A percentile compares a stretch with the other conserved stretches of the same genome.
phyloP scores from a whole-genome alignment of 2,888 invertebrate species.

The Atherix ibis region DNA sequence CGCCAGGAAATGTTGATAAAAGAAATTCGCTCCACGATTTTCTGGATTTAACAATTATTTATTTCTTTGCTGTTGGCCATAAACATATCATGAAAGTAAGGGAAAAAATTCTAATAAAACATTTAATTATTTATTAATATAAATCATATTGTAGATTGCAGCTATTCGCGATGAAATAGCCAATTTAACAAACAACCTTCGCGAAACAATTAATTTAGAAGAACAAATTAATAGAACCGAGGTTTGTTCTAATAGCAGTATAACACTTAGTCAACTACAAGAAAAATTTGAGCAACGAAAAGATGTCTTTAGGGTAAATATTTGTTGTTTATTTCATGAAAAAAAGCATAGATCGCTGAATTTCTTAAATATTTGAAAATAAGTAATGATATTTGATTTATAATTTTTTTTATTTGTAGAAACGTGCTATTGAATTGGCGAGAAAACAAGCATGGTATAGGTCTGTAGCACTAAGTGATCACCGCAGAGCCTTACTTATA shows the following conservation, averaged over 20 bases:
- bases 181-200: slow-evolving; percentile 25
- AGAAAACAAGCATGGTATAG: slow-evolving; percentile 50
- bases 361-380: too few species aligned
- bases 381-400: neutral
- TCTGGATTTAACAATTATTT: slow-evolving; percentile 26
- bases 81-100: slow-evolving; percentile 29
- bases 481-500: slow-evolving; percentile 37
- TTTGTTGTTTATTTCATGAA: too few species aligned
- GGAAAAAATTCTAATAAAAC: slow-evolving; percentile 2
- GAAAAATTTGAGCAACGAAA: slow-evolving; percentile 26
- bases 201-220: slow-evolving; percentile 30
- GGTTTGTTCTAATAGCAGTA: too few species aligned
- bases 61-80: slow-evolving; percentile 30
- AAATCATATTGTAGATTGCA: slow-evolving; percentile 18
- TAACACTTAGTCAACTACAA: too few species aligned
- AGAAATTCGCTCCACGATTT: slow-evolving; percentile 25
- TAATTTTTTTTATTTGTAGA: slow-evolving; percentile 15
- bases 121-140: slow-evolving; percentile 1
- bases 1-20: slow-evolving; percentile 18
- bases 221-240: too few species aligned
- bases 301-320: slow-evolving; percentile 27
- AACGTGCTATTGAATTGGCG: slow-evolving; percentile 39
- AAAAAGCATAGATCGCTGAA: too few species aligned
- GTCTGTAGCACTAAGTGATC: slow-evolving; percentile 41
- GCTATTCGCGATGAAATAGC: slow-evolving; percentile 30